Base-by-base conservation (phyloP, 2,888 invertebrate genomes). In the Oxycera nigricornis region DNA sequence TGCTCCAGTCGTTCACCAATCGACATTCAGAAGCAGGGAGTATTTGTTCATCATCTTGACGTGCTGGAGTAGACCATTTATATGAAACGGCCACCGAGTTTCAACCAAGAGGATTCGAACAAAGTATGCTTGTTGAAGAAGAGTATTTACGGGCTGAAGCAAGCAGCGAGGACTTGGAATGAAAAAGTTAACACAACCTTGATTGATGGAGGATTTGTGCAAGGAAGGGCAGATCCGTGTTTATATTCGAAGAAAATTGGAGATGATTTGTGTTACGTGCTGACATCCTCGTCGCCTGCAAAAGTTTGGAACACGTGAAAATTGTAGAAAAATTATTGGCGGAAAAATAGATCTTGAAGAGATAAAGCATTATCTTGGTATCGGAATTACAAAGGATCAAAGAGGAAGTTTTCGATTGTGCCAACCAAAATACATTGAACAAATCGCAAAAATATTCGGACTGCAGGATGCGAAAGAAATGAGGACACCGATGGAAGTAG, bases 81-180 rank as follows among this genome's bases (percentile, higher is more conserved):
- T 7, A 46, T 46, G 46, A 46, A 46, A 17, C 46, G 2, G 2
- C 46, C 46, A 7, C 14, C n/a, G 46, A 17, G 17, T 9, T 7
- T 46, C n/a, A 46, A 17, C 2, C 9, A 2, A 2, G 17, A n/a
- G n/a, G n/a, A n/a, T n/a, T n/a, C n/a, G n/a, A n/a, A n/a, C n/a
- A n/a, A n/a, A n/a, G n/a, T n/a, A n/a, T n/a, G n/a, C n/a, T n/a
- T n/a, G n/a, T n/a, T 55, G 7, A 17, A 30, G 2, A 72, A 72
- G 24, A 35, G 35, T 24, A 31, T 72, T 9, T 72, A 72, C 39
- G 72, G 72, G 1, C 24, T 72, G 2, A 72, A 72, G 35, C 39
- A 39, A n/a, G n/a, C n/a, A n/a, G n/a, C n/a, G n/a, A n/a, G n/a
- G n/a, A n/a, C n/a, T n/a, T 39, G 39, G 39, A 14, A 9, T 14